Base-by-base conservation (phyloP, 2,888 invertebrate species). In the Drosophila rubida region DNA sequence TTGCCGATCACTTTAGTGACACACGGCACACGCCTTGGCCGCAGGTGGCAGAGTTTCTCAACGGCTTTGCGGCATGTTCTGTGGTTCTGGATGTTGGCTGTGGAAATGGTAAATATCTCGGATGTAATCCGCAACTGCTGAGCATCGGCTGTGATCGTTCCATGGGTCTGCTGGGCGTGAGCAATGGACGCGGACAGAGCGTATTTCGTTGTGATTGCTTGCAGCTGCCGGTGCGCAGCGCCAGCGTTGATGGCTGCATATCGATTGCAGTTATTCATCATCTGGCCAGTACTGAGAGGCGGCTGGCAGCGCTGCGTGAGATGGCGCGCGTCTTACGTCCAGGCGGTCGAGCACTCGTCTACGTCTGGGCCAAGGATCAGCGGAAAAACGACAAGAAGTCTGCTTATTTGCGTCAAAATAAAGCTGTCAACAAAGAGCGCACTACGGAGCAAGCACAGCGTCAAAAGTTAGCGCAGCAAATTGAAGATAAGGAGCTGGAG, bases 261-360 rank as follows among this genome's bases (percentile, higher is more conserved):
- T 97, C 98, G 91, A 97, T 99, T 80, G 99, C 99, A 1, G 99
- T 99, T 0, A 94, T 99, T 81, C 99, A 99, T 92, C 99, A 99
- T 92, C 94, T 99, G 70, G 95, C 97, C 11, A 98, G 95, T 16
- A 90, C 96, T 94, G 94, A 95, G 51, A 93, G 99, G 77, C 94
- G 99, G 81, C 81, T 94, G 22, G 93, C 94, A 87, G 96, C 98
- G 0, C 89, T 99, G 11, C 88, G 92, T 16, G 97, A 98, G 90
- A 95, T 98, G 84, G 91, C 95, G 0, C 93, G 97, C 11, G 92
- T 97, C 0, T 92, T 99, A 5, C 92, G 93, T n/a, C 90, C 93
- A 0, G 95, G 94, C 0, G 99, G 99, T 0, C 93, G 92, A 70
- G 96, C 96, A 2, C 93, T 99, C 4, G 95, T 99, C 64, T 98